These are phyloP conservation scores for Autographa pulchrina DNA, from an alignment of 2,888 invertebrate species.

Conservation along the genomic window DNA sequence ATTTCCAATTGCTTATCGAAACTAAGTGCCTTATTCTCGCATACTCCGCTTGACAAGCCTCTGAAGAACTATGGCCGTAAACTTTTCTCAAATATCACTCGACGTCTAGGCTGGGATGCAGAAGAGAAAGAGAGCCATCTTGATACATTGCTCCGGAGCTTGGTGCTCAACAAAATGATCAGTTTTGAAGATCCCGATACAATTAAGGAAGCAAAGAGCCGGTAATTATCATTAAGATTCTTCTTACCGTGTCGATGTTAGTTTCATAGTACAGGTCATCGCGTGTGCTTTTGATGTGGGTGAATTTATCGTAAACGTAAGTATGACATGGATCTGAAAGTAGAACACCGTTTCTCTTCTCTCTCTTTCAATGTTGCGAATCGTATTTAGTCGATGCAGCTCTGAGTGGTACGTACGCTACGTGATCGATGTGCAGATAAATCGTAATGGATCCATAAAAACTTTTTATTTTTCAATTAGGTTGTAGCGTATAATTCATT, in stretches of 20 bases:
- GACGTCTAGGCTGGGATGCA: slow-evolving; percentile 95
- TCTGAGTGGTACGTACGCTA: too few relatives aligned
- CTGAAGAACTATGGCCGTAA: slow-evolving; percentile 93
- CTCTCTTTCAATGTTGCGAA: too few relatives aligned
- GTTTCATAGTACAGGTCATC: too few relatives aligned
- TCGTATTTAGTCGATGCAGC: too few relatives aligned
- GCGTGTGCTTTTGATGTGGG: too few relatives aligned
- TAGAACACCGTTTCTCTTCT: too few relatives aligned
- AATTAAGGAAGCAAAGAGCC: slow-evolving; percentile 93
- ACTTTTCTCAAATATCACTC: slow-evolving; percentile 92
- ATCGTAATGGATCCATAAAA: too few relatives aligned
- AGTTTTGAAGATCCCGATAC: slow-evolving; percentile 94
- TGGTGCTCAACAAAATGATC: slow-evolving; percentile 95
- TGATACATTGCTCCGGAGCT: slow-evolving; percentile 95
- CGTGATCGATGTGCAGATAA: too few relatives aligned
- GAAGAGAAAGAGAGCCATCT: slow-evolving; percentile 95
- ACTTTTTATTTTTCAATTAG: too few relatives aligned
- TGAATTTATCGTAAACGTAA: too few relatives aligned
- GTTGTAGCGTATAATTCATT: too few relatives aligned
- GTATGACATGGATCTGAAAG: too few relatives aligned
- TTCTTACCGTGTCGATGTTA: neutral
- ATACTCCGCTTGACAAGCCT: slow-evolving; percentile 93
- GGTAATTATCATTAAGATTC: slow-evolving; percentile 75
- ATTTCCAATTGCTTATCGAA: slow-evolving; percentile 94
- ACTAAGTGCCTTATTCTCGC: slow-evolving; percentile 93